Base-by-base conservation (phyloP, 1,140 invertebrate species). In the Chelonus insularis region DNA sequence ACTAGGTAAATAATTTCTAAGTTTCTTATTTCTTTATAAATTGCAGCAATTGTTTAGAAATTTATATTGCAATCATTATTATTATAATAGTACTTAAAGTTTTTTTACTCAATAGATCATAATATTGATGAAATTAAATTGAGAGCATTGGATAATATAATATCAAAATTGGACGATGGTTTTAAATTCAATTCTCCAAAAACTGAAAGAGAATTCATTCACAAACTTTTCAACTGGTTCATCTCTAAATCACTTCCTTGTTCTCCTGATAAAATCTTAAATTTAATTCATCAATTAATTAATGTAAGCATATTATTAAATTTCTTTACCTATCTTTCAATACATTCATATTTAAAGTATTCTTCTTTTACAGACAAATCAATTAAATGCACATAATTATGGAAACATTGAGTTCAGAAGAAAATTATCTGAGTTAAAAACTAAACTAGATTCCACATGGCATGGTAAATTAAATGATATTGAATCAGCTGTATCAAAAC, bases 171-270 rank as follows among this genome's bases (percentile, higher is more conserved):
- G 0, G 70, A 82, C 62, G 68, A 73, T 57, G 78, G 78, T 39
- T 76, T 79, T 51, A 63, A 66, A 1, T 77, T 71, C 47, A 73
- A 77, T 14, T 76, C 79, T 37, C 73, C 80, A 56, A 65, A 69
- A 55, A 65, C 77, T 11, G 76, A 68, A 62, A 79, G 75, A 23
- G 74, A 81, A 56, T 69, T 83, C 36, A 66, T 83, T 18, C 39
- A 68, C 1, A 75, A 78, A 56, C 60, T 84, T n/a, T 72, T 83
- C 20, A 73, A 76, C 25, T 83, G 81, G 81, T 83, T 84, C 65
- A 63, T 72, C 1, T 78, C 73, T 60, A 69, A 77, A 1, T 67
- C 57, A n/a, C 32, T 63, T 11, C 65, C 71, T 0, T 64, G 72
- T 18, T 29, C 25, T 29, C 70, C 75, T 45, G 73, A 75, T 47